Evolutionary conservation across 2,113 vertebrate genomes (phyloP), one percentile per base, ranked within the genome.

Genomic region (Sula dactylatra): DNA sequence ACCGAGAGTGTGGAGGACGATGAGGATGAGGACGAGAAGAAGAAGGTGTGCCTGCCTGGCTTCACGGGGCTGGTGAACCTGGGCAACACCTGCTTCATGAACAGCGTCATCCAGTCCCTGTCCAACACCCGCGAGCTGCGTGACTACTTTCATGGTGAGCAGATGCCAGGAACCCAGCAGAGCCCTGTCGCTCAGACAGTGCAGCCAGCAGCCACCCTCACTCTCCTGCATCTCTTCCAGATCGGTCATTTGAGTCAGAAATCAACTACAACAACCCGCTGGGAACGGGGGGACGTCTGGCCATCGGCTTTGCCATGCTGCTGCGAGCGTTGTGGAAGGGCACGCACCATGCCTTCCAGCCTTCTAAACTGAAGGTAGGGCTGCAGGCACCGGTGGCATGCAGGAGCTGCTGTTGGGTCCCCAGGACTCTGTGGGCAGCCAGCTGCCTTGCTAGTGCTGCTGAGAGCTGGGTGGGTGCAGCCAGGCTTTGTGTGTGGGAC

Each of bases 81-180:
- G 13, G 99, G 99, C 84, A 99, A 99, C 98, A 99, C 99, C 49
- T 99, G 99, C 97, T 99, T 99, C 97, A 99, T 99, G 99, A 99
- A 99, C 98, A 99, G 99, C 0, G 99, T 99, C 91, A 99, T 99
- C 90, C 99, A 99, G 94, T 99, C 99, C 66, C 97, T 99, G 78
- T 99, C 99, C 38, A 99, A 99, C 97, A 99, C 99, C 22, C 98
- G 99, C 71, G 99, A 99, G 94, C 99, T 99, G 82, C 98, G 99
- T 25, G 99, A 99, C 96, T 99, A 99, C 95, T 99, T 99, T 94
- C 99, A 99, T 5, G 99, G 99, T 99, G 96, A 99, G 98, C 61
- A 24, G 69, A 10, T 4, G 2, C 15, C 7, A 6, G n/a, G 52
- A 45, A 27, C 50, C 38, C 7, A 13, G 52, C 72, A 34, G 59